A percentile compares a stretch with the other conserved stretches of the same genome.
These are phyloP conservation scores for Solea senegalensis DNA, from an alignment of 2,113 vertebrate genomes.

Conservation along the genomic window DNA sequence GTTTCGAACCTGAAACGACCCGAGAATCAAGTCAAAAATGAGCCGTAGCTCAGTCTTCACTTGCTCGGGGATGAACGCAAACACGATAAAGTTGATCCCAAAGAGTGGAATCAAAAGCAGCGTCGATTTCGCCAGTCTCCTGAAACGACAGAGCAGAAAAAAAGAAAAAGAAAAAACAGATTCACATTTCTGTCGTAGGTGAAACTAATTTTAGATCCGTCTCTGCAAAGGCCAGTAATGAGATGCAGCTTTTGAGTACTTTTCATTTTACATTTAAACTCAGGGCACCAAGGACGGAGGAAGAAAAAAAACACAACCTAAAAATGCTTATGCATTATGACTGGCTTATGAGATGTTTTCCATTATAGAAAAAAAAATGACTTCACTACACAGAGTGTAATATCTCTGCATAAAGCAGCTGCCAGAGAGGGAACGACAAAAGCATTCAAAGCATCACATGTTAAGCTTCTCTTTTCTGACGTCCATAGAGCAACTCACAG, in stretches of 20 bases:
- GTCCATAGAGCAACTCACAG: constrained; percentile 12
- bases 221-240: constrained; percentile 40
- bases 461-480: neutral
- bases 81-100: constrained; percentile 94
- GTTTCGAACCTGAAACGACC: constrained; percentile 92
- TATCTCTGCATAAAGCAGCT: constrained; percentile 32
- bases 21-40: constrained; percentile 91
- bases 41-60: constrained; percentile 87
- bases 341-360: constrained; percentile 45
- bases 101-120: constrained; percentile 97
- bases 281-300: constrained; percentile 14
- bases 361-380: constrained; percentile 38
- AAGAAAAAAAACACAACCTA: constrained; percentile 8
- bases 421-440: neutral
- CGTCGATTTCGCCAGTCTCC: constrained; percentile 96
- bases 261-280: constrained; percentile 52
- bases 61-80: constrained; percentile 93
- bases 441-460: constrained; percentile 3
- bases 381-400: constrained; percentile 24
- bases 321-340: constrained; percentile 51
- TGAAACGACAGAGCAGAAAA: constrained; percentile 68
- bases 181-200: constrained; percentile 5
- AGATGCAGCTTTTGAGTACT: constrained; percentile 33
- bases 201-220: constrained; percentile 43
- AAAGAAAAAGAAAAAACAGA: constrained; percentile 7